phyloP scores from a whole-genome alignment of 2,888 invertebrate species.

The Drosophila demipolita region DNA sequence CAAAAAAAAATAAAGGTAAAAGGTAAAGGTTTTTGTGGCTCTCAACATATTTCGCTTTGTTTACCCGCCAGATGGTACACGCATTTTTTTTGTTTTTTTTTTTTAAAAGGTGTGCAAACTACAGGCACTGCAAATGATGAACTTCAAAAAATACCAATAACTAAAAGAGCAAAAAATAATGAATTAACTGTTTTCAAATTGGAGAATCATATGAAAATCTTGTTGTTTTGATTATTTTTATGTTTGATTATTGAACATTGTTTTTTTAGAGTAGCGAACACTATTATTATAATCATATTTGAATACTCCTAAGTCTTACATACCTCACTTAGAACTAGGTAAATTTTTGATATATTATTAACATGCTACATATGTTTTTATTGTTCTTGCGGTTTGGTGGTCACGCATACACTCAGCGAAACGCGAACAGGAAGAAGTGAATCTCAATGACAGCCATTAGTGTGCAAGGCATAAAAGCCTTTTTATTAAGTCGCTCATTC shows the following conservation, averaged over 20 bases:
- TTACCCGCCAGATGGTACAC: conserved; percentile 33
- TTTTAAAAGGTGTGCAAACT: conserved; percentile 1
- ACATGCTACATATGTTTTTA: conserved; percentile 27
- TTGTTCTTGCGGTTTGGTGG: conserved; percentile 3
- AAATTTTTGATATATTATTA: not conserved
- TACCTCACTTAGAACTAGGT: not conserved
- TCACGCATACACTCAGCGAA: conserved; percentile 8
- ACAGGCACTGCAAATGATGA: not conserved
- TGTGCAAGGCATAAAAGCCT: conserved; percentile 32
- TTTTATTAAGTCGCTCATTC: conserved; percentile 8
- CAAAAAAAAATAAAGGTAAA: not conserved
- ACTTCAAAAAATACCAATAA: not conserved
- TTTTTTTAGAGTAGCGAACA: no score
- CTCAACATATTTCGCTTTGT: conserved; percentile 20
- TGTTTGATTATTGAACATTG: no score
- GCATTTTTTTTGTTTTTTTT: no score
- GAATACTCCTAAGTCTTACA: no score
- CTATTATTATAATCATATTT: no score
- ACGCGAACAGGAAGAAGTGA: conserved; percentile 55
- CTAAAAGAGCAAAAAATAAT: not conserved
- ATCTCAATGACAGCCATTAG: conserved; percentile 61
- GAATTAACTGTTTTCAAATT: not conserved
- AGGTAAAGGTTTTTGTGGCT: conserved; percentile 1
- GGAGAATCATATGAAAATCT: not conserved
- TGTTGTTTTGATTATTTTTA: not conserved